Evolutionary conservation across 2,888 invertebrate species (phyloP), one percentile per base, ranked within the genome.

Genomic region (Erebia palarica): DNA sequence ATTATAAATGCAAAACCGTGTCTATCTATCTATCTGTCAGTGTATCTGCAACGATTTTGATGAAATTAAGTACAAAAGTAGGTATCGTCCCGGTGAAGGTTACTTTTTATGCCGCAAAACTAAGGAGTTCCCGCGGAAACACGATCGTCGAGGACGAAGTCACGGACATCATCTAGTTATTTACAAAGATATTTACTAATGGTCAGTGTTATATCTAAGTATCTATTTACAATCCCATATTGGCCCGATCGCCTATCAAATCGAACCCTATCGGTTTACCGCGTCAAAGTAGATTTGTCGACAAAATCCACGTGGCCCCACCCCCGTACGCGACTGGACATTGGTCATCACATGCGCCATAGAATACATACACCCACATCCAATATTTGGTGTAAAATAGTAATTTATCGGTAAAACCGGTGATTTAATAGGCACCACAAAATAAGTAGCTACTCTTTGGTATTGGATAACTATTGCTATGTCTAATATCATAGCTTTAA

Each of bases 331-430:
- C 79, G 78, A 91, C 79, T 89, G 92, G 92, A 90, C 92, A 91
- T 77, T 91, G 92, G 92, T 92, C 91, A 92, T 72, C 87, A 89
- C 91, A 91, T 91, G 92, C 92, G 91, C 91, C 66, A 75, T 86
- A 75, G 75, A 84, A 82, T 82, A 59, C 14, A 47, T 81, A 84
- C 82, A 77, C 82, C 83, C 80, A 87, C 90, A 85, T 51, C 67
- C 68, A 60, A 65, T 69, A 64, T 68, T 71, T 47, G 58, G 49
- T 58, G 55, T 63, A 64, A 71, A 68, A 70, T 70, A 68, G 68
- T 65, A 53, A 71, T 65, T 65, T 60, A 66, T 58, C 68, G 60
- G 13, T 53, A 18, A 18, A 49, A 63, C 57, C 51, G 59, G 27
- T 47, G 44, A 11, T 44, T 0, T 1, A 44, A 44, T n/a, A 55